Conservation (phyloP, 2,113 vertebrate species). For the Pongo abelii region DNA sequence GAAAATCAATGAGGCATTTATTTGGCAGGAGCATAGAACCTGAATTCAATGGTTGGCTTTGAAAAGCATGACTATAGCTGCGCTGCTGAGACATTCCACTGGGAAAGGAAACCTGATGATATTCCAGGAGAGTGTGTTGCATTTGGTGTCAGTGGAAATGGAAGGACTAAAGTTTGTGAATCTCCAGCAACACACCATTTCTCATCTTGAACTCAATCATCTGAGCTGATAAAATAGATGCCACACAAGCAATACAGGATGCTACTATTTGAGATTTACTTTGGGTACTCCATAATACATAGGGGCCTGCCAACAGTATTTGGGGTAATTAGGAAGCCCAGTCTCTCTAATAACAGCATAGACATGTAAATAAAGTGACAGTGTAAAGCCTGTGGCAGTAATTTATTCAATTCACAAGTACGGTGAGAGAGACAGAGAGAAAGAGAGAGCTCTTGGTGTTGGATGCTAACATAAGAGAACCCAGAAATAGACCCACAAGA, state of each 20-base stretch:
- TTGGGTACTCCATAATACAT: too few relatives aligned
- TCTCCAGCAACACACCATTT: not conserved
- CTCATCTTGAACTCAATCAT: not conserved
- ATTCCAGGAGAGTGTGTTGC: not conserved
- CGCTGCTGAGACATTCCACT: not conserved
- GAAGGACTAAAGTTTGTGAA: not conserved
- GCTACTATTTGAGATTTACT: not conserved
- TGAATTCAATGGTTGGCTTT: constrained; percentile 29
- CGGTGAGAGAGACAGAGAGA: not conserved
- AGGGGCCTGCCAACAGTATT: not conserved
- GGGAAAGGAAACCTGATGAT: not conserved
- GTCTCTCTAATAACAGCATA: not conserved
- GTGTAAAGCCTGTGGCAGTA: not conserved
- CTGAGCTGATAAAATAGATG: not conserved
- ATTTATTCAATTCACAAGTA: not conserved
- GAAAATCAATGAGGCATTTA: constrained; percentile 40
- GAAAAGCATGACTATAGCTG: not conserved
- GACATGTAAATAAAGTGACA: not conserved
- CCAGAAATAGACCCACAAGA: not conserved
- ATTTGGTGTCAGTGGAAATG: not conserved
- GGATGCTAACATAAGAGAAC: not conserved
- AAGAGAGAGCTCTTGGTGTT: not conserved
- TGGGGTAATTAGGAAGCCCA: not conserved
- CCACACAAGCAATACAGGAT: not conserved
- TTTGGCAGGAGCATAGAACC: not conserved